Base-by-base conservation (phyloP, 2,888 invertebrate species). In the Gymnocheta viridis region DNA sequence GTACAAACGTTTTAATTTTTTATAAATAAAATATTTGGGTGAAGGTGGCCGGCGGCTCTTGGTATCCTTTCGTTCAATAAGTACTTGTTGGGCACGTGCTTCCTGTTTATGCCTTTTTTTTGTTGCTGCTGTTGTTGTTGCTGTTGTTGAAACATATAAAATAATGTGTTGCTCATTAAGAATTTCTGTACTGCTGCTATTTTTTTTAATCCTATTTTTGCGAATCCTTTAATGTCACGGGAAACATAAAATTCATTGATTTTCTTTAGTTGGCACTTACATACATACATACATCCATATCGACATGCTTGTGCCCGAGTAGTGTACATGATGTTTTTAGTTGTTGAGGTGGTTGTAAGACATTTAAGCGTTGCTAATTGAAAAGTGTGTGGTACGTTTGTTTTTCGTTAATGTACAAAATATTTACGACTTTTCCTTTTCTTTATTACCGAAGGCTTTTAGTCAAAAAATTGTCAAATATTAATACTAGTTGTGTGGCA, bases 301-400 rank as follows among this genome's bases (percentile, higher is more conserved):
- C 9, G 41, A 47, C 24, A n/a, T 54, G 62, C n/a, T n/a, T 1
- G 51, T 54, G 44, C 49, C n/a, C 38, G 51, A 35, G 17, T 54
- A 19, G 29, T 62, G 60, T 51, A 5, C 35, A 19, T 64, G 44
- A 70, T 82, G 73, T 70, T 83, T 74, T 70, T 24, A 73, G 60
- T 78, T 73, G 72, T 84, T 73, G 38, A 81, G 81, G 66, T 82
- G 86, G 85, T 86, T 86, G 87, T 87, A 87, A 86, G 85, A 84
- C 77, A 74, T 78, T 82, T 79, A 74, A 85, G 86, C 85, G 84
- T 85, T 82, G 58, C 87, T 74, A 87, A 87, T 87, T 81, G 82
- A 69, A 82, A 87, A 85, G 87, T 85, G 87, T 87, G 87, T 78
- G 66, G 69, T 44, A 73, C 85, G 80, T 86, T 86, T 86, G 85